Percentiles rank a stretch among this genome's conserved stretches.
These are phyloP conservation scores for Vidua macroura DNA, from an alignment of 2,113 vertebrate genomes.

Conservation along the genomic window DNA sequence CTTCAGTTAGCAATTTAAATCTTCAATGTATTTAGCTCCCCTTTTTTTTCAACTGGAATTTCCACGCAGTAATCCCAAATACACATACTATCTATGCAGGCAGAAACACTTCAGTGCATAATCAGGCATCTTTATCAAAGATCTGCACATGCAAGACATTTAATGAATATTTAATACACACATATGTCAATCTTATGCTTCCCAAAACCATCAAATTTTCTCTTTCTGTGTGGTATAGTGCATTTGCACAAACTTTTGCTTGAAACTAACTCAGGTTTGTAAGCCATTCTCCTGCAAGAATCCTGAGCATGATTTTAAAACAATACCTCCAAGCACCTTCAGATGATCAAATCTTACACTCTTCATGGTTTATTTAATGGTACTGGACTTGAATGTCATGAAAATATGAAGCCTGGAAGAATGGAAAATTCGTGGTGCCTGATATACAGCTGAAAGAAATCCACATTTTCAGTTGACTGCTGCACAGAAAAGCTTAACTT, in stretches of 20 bases:
- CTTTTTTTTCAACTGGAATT: background rate
- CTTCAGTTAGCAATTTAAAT: background rate
- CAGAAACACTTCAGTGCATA: background rate
- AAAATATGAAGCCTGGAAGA: background rate
- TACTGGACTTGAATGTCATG: background rate
- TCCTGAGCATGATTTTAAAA: background rate
- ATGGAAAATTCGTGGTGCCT: background rate
- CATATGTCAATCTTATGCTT: background rate
- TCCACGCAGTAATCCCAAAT: background rate
- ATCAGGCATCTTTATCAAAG: background rate
- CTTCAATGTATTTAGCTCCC: background rate
- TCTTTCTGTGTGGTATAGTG: background rate
- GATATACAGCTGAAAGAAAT: background rate
- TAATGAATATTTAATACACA: background rate
- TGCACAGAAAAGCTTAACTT: background rate
- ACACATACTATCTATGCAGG: background rate
- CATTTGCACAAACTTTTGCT: background rate
- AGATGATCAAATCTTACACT: background rate
- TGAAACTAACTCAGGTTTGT: background rate
- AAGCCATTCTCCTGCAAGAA: background rate
- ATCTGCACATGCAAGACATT: background rate
- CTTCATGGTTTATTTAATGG: background rate
- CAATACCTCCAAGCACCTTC: background rate
- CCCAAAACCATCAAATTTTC: background rate
- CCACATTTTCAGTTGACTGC: background rate